Percentiles rank a stretch among this genome's conserved stretches.
phyloP scores from a whole-genome alignment of 2,888 invertebrate species.

The Caenorhabditis panamensis region DNA sequence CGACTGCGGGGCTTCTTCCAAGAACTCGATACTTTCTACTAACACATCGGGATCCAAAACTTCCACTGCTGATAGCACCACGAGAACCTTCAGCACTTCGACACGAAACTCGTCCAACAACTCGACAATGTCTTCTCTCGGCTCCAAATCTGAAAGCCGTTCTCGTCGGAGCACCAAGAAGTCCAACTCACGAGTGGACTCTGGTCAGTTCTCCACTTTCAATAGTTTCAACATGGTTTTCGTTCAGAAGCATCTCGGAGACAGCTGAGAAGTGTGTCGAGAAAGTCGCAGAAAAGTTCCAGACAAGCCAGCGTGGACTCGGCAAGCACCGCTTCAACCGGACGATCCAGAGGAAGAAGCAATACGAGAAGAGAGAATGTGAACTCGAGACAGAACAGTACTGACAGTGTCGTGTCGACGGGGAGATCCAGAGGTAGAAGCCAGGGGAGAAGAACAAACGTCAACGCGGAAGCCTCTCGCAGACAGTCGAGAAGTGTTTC shows the following conservation, averaged over 20 bases:
- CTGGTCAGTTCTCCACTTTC: not conserved
- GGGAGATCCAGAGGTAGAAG: conserved; percentile 40
- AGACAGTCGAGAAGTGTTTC: conserved; percentile 36
- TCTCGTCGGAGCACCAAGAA: conserved; percentile 12
- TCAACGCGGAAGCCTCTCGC: conserved; percentile 31
- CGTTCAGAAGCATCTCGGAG: conserved; percentile 26
- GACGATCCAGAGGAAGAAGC: conserved; percentile 11
- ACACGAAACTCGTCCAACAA: not conserved
- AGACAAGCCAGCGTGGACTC: not conserved
- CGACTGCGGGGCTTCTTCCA: too few relatives aligned
- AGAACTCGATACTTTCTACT: too few relatives aligned
- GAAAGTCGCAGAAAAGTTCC: not conserved
- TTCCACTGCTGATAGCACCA: not conserved
- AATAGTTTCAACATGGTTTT: not conserved
- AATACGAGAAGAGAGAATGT: conserved; percentile 20
- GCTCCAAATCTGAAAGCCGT: conserved; percentile 15
- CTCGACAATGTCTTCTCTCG: conserved; percentile 5
- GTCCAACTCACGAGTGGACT: conserved; percentile 1
- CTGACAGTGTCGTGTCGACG: conserved; percentile 10
- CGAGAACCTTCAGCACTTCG: not conserved
- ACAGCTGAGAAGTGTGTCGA: conserved; percentile 33
- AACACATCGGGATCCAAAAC: not conserved
- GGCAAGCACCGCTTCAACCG: not conserved
- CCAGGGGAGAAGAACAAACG: conserved; percentile 17
- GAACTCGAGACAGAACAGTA: conserved; percentile 15